A percentile compares a stretch with the other conserved stretches of the same genome.
These are phyloP conservation scores for Philhelius pedissequus DNA, from an alignment of 2,888 invertebrate species.

Conservation along the genomic window DNA sequence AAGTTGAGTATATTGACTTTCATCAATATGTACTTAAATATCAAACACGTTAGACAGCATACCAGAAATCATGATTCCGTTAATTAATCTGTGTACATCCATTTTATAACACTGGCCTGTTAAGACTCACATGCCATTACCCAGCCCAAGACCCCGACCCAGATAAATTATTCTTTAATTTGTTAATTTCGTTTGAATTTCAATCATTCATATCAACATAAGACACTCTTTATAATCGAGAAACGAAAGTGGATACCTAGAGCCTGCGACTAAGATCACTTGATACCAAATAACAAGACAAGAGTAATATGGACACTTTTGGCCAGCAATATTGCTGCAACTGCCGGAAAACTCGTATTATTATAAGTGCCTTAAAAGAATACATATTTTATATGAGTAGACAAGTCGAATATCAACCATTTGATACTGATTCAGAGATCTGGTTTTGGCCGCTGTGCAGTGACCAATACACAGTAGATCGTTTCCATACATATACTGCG, in stretches of 20 bases:
- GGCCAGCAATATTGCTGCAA: neutral
- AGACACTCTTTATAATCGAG: slow-evolving; percentile 5
- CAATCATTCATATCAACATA: neutral
- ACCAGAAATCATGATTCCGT: neutral
- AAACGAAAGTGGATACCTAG: neutral
- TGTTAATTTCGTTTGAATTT: neutral
- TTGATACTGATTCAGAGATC: slow-evolving; percentile 13
- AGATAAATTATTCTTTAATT: neutral
- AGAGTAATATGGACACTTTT: neutral
- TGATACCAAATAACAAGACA: neutral
- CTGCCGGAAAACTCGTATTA: neutral
- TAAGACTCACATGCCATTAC: neutral
- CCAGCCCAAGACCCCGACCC: slow-evolving; percentile 8
- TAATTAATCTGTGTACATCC: neutral
- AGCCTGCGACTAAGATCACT: too few species aligned
- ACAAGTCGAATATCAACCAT: neutral
- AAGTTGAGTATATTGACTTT: too few species aligned
- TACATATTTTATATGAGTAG: neutral
- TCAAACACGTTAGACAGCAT: too few species aligned
- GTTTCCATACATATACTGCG: too few species aligned
- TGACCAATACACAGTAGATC: too few species aligned
- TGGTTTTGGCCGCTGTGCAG: slow-evolving; percentile 37
- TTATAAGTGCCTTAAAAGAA: neutral
- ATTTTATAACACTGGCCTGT: neutral
- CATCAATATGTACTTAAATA: too few species aligned